Base-by-base conservation (phyloP, 2,113 vertebrate genomes). In the Sylvilagus bachmani region DNA sequence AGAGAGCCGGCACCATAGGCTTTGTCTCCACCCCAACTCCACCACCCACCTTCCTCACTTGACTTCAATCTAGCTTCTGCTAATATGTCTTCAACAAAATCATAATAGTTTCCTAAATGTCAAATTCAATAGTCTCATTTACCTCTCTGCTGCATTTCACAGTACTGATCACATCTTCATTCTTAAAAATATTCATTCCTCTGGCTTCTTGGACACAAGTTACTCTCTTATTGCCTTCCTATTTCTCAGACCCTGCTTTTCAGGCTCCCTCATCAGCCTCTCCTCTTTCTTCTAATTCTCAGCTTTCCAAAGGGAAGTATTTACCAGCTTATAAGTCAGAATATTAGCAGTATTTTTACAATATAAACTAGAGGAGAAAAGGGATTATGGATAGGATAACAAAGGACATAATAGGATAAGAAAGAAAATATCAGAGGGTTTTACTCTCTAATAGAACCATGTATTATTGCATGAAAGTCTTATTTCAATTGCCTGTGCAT, bases 121-220 rank as follows among this genome's bases (percentile, higher is more conserved):
- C 84, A 92, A 19, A 88, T 69, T 74, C 86, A 44, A 51, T n/a
- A 75, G 90, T 44, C 13, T 83, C 66, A 14, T 51, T 91, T 70
- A 71, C 29, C 73, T 85, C 66, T 58, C 91, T 74, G 27, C 13
- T 78, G 38, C 29, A 69, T 73, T 80, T 93, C 94, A 66, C 66
- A 55, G 67, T 10, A 16, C 13, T 33, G 67, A 84, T 61, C 80
- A 55, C 75, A 67, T 24, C 21, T 89, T 51, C 58, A n/a, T 49
- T 93, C 85, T 80, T 36, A 31, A 71, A 86, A 89, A 75, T 16
- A 6, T 10, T 44, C 49, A 1, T 19, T 10, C 12, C 77, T 83
- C 82, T 66, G 75, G 38, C 29, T 73, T 53, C 44, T 16, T 29
- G 1, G 25, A 53, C 16, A 22, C 5, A 33, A 0, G 25, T 25